Evolutionary conservation across 2,113 vertebrate species (phyloP).

Genomic region (Strix aluco): DNA sequence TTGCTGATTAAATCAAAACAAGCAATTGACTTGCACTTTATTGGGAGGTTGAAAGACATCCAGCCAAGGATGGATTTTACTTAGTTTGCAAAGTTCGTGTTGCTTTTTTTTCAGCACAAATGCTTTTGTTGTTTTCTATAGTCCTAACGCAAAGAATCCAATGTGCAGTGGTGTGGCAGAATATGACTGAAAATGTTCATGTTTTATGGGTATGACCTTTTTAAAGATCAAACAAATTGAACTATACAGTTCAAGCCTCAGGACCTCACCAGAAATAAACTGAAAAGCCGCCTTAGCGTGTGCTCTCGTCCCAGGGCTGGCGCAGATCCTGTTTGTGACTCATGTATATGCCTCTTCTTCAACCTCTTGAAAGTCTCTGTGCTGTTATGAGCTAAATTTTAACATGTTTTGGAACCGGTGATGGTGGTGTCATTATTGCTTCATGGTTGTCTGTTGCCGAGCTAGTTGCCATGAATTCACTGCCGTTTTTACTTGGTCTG

Average conservation of each 20-base stretch:
- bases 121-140: background rate
- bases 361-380: background rate
- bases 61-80: background rate
- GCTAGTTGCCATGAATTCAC: background rate
- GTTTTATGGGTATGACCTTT: background rate
- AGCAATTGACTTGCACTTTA: background rate
- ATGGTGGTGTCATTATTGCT: background rate
- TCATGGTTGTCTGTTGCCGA: background rate
- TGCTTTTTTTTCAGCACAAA: background rate
- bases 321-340: background rate
- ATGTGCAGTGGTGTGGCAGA: background rate
- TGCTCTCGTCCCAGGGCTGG: background rate
- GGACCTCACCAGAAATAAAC: background rate
- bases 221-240: background rate
- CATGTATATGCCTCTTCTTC: background rate
- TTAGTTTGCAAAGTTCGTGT: background rate
- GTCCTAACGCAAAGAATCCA: background rate
- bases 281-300: background rate
- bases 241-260: background rate
- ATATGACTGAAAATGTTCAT: fast-evolving
- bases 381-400: fast-evolving
- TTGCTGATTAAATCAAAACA: background rate
- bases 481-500: background rate
- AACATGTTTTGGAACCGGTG: background rate
- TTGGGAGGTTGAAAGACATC: background rate